Evolutionary conservation across 2,113 vertebrate species (phyloP).

Genomic region (Athene noctua): DNA sequence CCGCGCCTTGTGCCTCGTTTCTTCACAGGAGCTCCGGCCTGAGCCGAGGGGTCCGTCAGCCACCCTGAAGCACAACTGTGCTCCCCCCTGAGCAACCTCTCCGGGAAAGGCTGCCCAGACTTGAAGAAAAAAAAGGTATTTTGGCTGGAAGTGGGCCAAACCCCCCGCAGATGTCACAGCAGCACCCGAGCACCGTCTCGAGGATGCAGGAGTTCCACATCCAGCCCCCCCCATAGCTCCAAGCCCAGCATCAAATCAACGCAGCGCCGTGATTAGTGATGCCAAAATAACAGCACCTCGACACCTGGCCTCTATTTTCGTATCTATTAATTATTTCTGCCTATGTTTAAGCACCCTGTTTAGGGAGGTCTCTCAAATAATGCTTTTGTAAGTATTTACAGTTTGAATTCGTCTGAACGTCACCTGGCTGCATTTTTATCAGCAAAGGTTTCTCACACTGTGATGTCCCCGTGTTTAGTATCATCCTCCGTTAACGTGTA

Average conservation of each 20-base stretch:
- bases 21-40: not conserved
- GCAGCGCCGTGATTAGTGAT: not conserved
- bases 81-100: not conserved
- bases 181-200: accelerated
- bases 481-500: not conserved
- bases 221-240: not conserved
- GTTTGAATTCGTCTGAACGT: not conserved
- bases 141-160: not conserved
- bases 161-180: no score
- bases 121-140: not conserved
- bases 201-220: not conserved
- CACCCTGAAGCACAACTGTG: no score
- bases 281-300: not conserved
- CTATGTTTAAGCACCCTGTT: not conserved
- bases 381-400: not conserved
- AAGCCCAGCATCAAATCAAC: not conserved
- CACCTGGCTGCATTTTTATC: not conserved
- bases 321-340: not conserved
- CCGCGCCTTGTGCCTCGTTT: accelerated
- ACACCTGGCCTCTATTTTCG: not conserved
- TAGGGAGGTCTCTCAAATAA: not conserved
- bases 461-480: not conserved
- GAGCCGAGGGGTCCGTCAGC: not conserved
- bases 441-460: not conserved
- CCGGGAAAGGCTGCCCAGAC: not conserved